A percentile compares a stretch with the other conserved stretches of the same genome.
These are phyloP conservation scores for Euleptes europaea DNA, from an alignment of 2,113 vertebrate species.

Conservation along the genomic window DNA sequence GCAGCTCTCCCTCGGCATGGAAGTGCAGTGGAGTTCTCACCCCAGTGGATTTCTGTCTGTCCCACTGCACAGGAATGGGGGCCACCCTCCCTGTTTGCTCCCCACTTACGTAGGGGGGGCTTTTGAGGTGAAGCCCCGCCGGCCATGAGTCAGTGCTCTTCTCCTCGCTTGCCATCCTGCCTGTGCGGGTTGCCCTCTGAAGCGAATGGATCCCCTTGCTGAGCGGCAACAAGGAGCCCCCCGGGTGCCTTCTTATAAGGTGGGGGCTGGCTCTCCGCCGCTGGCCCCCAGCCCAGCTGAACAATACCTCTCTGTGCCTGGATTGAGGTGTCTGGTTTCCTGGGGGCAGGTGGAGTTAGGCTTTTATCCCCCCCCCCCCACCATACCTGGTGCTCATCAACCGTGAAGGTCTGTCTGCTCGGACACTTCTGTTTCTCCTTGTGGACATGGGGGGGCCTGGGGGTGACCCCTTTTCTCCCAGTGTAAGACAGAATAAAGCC, in stretches of 20 bases:
- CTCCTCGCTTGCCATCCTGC: slow-evolving; percentile 38
- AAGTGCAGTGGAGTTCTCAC: not conserved
- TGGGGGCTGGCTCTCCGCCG: not conserved
- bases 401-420: not conserved
- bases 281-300: not conserved
- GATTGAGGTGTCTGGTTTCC: not conserved
- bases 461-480: not conserved
- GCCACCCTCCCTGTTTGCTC: not conserved
- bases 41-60: not conserved
- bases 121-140: slow-evolving; percentile 21
- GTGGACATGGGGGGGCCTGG: not conserved
- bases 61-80: too few species aligned
- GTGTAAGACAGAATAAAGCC: not conserved
- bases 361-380: not conserved
- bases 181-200: rapidly evolving
- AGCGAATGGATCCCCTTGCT: not conserved
- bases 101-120: slow-evolving; percentile 51
- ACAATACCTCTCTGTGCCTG: not conserved
- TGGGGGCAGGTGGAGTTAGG: not conserved
- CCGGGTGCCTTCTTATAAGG: not conserved
- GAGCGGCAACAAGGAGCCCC: too few species aligned
- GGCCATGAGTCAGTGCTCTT: slow-evolving; percentile 41
- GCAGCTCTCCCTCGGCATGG: not conserved
- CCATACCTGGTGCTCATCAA: not conserved
- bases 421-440: not conserved